Evolutionary conservation across 2,113 vertebrate species (phyloP), one percentile per base, ranked within the genome.

Genomic region (Limanda limanda): DNA sequence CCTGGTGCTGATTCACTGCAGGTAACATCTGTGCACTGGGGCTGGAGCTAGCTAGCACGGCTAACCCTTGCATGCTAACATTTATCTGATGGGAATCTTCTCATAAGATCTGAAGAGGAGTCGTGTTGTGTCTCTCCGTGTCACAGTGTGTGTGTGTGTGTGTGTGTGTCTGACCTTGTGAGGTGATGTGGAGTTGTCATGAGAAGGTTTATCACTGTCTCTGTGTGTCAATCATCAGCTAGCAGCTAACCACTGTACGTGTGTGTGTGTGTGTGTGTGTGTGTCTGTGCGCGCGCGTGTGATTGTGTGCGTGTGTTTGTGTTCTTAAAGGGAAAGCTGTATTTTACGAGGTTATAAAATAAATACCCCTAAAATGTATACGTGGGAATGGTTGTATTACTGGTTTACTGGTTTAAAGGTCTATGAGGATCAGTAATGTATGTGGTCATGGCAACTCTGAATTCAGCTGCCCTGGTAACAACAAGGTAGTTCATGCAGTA

Each of bases 91-190:
- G 3, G 45, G 20, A 0, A 25, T 48, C 21, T 24, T 3, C 20
- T 62, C 25, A 25, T 20, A 8, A 3, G 3, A 15, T 8, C 18
- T 4, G 18, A 20, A 2, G 10, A 67, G 14, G 12, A 5, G 47
- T 51, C 17, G 18, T 17, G 18, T 17, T 18, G 47, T 51, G 47
- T 18, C 4, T 7, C 31, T 17, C 31, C 31, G 31, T 31, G 47
- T 5, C 47, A 3, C 47, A 31, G 47, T 48, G 47, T 48, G 47
- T 17, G 47, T 48, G 47, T 18, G 47, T 48, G 47, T 18, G 47
- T 17, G 15, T 18, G 47, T 1, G 3, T n/a, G 58, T 74, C 90
- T 81, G 76, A 92, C 90, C 90, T 91, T 79, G 84, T 62, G 18
- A 65, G 51, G 20, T 20, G 77, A 75, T 58, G 79, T 2, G 12